Percentiles rank a stretch among this genome's conserved stretches.
These are phyloP conservation scores for Malurus splendens DNA, from an alignment of 2,797 vertebrate species.

Conservation along the genomic window DNA sequence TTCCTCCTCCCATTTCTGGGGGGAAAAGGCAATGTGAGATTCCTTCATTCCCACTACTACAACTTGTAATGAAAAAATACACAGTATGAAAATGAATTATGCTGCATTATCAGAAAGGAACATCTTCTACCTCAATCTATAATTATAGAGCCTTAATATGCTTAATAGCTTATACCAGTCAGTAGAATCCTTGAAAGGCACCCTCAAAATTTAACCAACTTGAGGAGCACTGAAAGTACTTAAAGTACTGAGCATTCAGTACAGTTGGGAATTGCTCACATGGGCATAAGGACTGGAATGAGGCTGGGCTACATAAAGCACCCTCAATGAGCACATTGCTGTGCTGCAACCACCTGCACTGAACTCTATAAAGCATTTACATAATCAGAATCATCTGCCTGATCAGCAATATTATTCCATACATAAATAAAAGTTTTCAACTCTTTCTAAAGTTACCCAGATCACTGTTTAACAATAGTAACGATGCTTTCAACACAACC, in stretches of 20 bases:
- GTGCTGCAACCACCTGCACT: background rate
- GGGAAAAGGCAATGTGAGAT: background rate
- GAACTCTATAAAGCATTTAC: background rate
- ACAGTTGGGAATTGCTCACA: background rate
- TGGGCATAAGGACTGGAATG: accelerated
- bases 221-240: background rate
- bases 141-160: background rate
- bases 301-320: background rate
- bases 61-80: background rate
- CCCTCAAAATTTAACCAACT: background rate
- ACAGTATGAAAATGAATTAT: background rate
- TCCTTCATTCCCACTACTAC: background rate
- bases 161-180: background rate
- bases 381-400: background rate
- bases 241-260: background rate
- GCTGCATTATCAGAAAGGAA: background rate
- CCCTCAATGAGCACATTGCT: background rate
- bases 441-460: background rate
- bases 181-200: background rate
- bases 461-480: background rate
- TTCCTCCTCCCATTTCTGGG: slow-evolving; percentile 81
- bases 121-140: background rate
- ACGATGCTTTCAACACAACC: background rate
- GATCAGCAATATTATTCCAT: accelerated
- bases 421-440: background rate